Evolutionary conservation across 2,113 vertebrate species (phyloP).

Genomic region (Megaleporinus macrocephalus): DNA sequence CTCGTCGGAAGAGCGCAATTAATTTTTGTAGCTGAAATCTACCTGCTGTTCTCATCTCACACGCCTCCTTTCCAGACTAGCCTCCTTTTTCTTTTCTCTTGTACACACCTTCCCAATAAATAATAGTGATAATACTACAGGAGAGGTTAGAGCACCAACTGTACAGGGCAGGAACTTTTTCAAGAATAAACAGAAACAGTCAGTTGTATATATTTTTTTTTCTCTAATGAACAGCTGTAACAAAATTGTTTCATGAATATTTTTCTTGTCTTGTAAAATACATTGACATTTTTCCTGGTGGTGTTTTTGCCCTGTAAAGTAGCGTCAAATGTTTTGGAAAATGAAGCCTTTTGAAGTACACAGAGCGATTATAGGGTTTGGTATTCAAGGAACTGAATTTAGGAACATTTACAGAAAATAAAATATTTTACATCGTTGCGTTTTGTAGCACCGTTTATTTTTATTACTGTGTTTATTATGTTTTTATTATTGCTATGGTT

Average conservation of each 20-base stretch:
- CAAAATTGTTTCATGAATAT: constrained; percentile 99
- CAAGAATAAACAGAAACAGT: constrained; percentile 94
- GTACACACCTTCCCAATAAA: constrained; percentile 92
- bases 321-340: constrained; percentile 91
- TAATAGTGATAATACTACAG: too few species aligned
- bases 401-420: constrained; percentile 99
- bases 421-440: constrained; percentile 97
- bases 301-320: constrained; percentile 98
- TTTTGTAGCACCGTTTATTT: constrained; percentile 27
- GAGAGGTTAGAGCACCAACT: constrained; percentile 92
- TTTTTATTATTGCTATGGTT: too few species aligned
- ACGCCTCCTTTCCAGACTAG: constrained; percentile 81
- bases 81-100: constrained; percentile 82
- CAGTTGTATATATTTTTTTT: constrained; percentile 99
- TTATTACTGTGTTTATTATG: neutral
- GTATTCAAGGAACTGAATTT: constrained; percentile 99
- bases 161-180: constrained; percentile 99
- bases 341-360: constrained; percentile 94
- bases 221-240: constrained; percentile 98
- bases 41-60: constrained; percentile 84
- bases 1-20: constrained; percentile 64
- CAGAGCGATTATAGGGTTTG: constrained; percentile 98
- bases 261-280: constrained; percentile 99
- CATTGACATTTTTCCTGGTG: constrained; percentile 84
- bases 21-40: constrained; percentile 67